phyloP scores from a whole-genome alignment of 2,888 invertebrate genomes.

The Hyles lineata region DNA sequence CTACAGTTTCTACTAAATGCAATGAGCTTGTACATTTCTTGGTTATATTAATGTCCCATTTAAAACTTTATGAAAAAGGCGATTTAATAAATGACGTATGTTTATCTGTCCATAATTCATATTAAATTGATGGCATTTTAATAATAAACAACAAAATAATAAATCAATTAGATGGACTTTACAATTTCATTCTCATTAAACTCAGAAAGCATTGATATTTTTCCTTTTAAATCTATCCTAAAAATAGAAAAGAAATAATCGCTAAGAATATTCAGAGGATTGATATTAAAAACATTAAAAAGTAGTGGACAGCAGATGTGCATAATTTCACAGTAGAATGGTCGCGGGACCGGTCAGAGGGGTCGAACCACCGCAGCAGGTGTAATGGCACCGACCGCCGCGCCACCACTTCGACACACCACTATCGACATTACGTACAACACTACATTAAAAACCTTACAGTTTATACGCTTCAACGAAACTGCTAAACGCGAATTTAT shows the following conservation, averaged over 20 bases:
- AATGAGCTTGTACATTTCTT: too few relatives aligned
- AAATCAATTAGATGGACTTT: neutral
- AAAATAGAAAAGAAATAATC: neutral
- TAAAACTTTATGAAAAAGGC: too few relatives aligned
- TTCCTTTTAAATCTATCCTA: constrained; percentile 18
- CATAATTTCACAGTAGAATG: constrained; percentile 79
- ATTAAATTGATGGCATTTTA: too few relatives aligned
- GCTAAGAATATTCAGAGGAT: neutral
- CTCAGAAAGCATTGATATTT: neutral
- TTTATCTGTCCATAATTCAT: too few relatives aligned
- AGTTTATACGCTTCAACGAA: neutral
- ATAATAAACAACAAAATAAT: too few relatives aligned
- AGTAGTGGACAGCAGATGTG: constrained; percentile 66
- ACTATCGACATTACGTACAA: constrained; percentile 27
- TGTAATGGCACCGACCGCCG: constrained; percentile 53
- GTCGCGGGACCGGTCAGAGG: constrained; percentile 71
- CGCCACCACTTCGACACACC: constrained; percentile 37
- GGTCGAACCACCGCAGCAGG: constrained; percentile 72
- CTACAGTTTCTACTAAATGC: too few relatives aligned
- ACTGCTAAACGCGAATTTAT: constrained; percentile 9
- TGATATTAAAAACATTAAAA: constrained; percentile 22
- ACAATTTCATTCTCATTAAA: neutral
- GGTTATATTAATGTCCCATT: too few relatives aligned
- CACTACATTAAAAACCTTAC: constrained; percentile 10
- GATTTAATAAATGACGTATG: too few relatives aligned